Evolutionary conservation across 2,888 invertebrate genomes (phyloP).

Genomic region (Drosophila phalerata): DNA sequence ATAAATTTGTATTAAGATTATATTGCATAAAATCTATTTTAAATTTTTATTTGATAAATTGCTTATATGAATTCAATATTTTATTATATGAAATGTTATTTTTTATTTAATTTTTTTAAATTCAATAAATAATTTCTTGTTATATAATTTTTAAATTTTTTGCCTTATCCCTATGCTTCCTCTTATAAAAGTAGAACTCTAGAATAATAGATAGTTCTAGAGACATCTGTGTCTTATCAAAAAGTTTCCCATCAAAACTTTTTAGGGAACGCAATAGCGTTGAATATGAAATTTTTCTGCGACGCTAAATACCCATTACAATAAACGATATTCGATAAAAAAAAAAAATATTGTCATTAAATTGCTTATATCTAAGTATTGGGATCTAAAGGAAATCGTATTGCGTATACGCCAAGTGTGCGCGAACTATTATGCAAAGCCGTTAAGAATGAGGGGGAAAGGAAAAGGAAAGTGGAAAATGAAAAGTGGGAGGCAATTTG

Average conservation of each 20-base stretch:
- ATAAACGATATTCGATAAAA: neutral
- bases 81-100: too few relatives aligned
- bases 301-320: neutral
- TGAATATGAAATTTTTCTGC: conserved; percentile 8
- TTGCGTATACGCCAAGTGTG: conserved; percentile 16
- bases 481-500: neutral
- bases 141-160: too few relatives aligned
- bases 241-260: conserved; percentile 5
- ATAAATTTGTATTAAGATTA: too few relatives aligned
- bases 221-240: conserved; percentile 1
- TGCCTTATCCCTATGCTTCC: neutral
- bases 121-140: too few relatives aligned
- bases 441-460: too few relatives aligned
- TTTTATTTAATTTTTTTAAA: too few relatives aligned
- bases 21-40: too few relatives aligned
- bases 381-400: neutral
- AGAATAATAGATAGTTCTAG: neutral
- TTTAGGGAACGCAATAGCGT: neutral
- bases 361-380: neutral
- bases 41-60: too few relatives aligned
- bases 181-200: neutral
- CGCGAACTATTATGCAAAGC: neutral
- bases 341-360: neutral
- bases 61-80: too few relatives aligned
- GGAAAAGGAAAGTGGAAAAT: too few relatives aligned